Evolutionary conservation across 2,113 vertebrate genomes (phyloP).

Genomic region (Pholis gunnellus): DNA sequence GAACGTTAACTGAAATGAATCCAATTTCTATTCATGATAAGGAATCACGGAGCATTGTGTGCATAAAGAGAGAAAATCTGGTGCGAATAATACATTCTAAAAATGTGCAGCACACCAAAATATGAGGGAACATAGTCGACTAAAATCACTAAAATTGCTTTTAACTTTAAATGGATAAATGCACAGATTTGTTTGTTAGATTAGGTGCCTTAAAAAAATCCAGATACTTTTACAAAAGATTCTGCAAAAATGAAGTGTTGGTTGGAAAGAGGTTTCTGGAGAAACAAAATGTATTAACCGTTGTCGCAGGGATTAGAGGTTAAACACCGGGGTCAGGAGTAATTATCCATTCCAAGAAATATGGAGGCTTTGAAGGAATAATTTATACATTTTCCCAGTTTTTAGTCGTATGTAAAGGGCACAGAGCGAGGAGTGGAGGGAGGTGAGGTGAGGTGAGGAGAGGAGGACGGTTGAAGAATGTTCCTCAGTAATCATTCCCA

Average conservation of each 20-base stretch:
- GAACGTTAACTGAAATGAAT: constrained; percentile 11
- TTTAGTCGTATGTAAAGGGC: constrained; percentile 52
- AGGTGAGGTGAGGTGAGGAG: constrained; percentile 59
- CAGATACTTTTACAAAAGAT: constrained; percentile 6
- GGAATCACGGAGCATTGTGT: neutral
- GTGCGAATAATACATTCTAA: constrained; percentile 7
- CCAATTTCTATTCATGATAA: neutral
- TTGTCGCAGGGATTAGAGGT: constrained; percentile 59
- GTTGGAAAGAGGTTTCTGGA: constrained; percentile 12
- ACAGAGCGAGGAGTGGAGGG: constrained; percentile 41
- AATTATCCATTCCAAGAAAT: constrained; percentile 55
- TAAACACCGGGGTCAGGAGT: constrained; percentile 40
- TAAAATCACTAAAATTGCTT: constrained; percentile 6
- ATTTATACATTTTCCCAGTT: constrained; percentile 45
- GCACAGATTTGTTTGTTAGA: neutral
- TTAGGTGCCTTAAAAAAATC: neutral
- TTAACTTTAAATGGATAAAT: constrained; percentile 3
- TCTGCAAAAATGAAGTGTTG: constrained; percentile 1
- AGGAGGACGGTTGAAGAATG: constrained; percentile 67
- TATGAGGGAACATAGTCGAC: neutral
- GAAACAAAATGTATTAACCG: constrained; percentile 6
- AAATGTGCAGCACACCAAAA: neutral
- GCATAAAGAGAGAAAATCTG: constrained; percentile 11
- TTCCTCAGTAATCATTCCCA: constrained; percentile 87
- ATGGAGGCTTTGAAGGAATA: constrained; percentile 47